A percentile compares a stretch with the other conserved stretches of the same genome.
Conservation (phyloP, 2,888 invertebrate genomes). For the Aporophyla lueneburgensis region DNA sequence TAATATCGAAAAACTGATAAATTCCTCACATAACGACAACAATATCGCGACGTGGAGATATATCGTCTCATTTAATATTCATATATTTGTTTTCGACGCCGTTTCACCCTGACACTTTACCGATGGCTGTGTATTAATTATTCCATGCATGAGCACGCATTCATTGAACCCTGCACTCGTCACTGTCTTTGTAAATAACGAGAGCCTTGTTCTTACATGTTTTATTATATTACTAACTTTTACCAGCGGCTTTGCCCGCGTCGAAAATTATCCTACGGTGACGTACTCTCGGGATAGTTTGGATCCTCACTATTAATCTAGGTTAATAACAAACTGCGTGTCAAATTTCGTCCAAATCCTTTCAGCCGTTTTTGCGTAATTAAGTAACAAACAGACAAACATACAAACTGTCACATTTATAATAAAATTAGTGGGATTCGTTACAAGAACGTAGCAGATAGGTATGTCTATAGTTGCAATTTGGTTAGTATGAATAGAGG, state of each 20-base stretch:
- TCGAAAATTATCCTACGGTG: too few relatives aligned
- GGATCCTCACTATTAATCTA: too few relatives aligned
- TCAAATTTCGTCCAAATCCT: too few relatives aligned
- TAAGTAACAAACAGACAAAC: too few relatives aligned
- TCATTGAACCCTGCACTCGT: constrained; percentile 73
- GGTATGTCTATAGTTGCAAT: too few relatives aligned
- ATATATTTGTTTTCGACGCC: constrained; percentile 86
- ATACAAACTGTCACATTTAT: too few relatives aligned
- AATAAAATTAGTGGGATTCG: neutral
- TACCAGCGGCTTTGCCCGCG: too few relatives aligned
- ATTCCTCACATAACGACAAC: constrained; percentile 67
- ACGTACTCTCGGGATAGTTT: too few relatives aligned
- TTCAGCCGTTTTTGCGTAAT: too few relatives aligned
- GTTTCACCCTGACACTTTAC: constrained; percentile 82
- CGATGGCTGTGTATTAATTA: constrained; percentile 84
- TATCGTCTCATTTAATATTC: constrained; percentile 85
- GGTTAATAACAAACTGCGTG: too few relatives aligned
- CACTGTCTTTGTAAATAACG: constrained; percentile 66
- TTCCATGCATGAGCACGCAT: constrained; percentile 80
- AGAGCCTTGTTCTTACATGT: constrained; percentile 53
- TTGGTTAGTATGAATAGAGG: neutral
- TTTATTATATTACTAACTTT: constrained; percentile 22
- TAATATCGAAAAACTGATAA: constrained; percentile 47
- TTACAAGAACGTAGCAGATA: constrained; percentile 6
- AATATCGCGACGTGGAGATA: constrained; percentile 74